These are phyloP conservation scores for Montifringilla adamsi DNA, from an alignment of 2,113 vertebrate genomes.

Conservation along the genomic window DNA sequence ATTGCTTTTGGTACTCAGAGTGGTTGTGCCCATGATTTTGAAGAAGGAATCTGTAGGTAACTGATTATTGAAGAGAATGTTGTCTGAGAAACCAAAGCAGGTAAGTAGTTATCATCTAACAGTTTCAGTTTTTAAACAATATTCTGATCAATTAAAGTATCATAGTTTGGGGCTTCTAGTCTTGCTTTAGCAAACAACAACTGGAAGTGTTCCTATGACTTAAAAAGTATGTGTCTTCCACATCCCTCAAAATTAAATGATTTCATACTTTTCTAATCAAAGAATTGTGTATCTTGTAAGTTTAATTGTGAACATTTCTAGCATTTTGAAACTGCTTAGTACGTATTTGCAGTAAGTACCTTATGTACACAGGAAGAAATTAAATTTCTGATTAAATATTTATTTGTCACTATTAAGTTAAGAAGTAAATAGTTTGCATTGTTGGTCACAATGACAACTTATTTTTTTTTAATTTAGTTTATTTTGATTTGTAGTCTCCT, in stretches of 20 bases:
- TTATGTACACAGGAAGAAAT: background rate
- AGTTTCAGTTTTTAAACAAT: background rate
- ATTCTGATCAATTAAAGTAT: background rate
- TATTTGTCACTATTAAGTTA: background rate
- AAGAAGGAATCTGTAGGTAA: background rate
- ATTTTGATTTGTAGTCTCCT: background rate
- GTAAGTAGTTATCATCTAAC: background rate
- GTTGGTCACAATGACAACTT: background rate
- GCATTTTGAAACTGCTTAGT: background rate
- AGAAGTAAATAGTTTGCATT: background rate
- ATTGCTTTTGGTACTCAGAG: background rate
- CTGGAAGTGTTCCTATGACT: background rate
- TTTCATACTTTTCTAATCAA: background rate
- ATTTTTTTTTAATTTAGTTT: background rate
- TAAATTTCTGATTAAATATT: background rate
- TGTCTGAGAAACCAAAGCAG: background rate
- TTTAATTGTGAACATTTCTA: background rate
- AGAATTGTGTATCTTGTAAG: background rate
- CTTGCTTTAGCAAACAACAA: background rate
- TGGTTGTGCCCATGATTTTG: background rate
- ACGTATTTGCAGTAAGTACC: background rate
- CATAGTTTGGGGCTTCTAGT: background rate
- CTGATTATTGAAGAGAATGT: background rate
- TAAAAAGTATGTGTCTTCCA: background rate
- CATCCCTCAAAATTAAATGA: background rate